A percentile compares a stretch with the other conserved stretches of the same genome.
Conservation (phyloP, 2,888 invertebrate genomes). For the Tenodera sinensis region DNA sequence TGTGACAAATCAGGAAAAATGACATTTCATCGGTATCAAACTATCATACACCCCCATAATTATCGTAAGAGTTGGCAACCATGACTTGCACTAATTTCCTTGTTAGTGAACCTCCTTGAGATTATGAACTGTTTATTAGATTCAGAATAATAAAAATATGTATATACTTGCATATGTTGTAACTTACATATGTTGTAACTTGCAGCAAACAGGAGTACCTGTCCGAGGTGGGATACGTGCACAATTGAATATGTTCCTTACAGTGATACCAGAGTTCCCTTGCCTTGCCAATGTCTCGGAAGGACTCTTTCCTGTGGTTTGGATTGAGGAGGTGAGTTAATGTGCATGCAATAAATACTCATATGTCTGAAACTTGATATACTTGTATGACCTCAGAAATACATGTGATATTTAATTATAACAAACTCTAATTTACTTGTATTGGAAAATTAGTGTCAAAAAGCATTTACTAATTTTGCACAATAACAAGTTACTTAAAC, state of each 20-base stretch:
- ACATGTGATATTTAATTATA: too few species aligned
- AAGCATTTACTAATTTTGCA: too few species aligned
- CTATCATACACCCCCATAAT: too few species aligned
- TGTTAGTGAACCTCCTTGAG: too few species aligned
- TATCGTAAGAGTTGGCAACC: too few species aligned
- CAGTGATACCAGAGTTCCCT: slow-evolving; percentile 45
- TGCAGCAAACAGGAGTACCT: slow-evolving; percentile 53
- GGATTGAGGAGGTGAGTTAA: slow-evolving; percentile 56
- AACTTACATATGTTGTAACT: slow-evolving; percentile 29
- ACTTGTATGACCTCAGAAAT: background rate
- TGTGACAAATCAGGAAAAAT: too few species aligned
- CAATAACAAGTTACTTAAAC: too few species aligned
- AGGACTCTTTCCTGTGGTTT: slow-evolving; percentile 56
- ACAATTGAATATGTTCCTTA: slow-evolving; percentile 56
- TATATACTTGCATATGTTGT: background rate
- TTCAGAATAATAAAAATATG: background rate
- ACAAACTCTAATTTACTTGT: too few species aligned
- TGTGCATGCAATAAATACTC: background rate
- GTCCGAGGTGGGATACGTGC: slow-evolving; percentile 51
- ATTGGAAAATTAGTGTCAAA: too few species aligned
- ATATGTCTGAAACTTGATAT: background rate
- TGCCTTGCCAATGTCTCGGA: slow-evolving; percentile 52
- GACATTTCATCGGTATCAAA: too few species aligned
- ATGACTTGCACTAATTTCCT: too few species aligned
- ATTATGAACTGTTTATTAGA: background rate